phyloP scores from a whole-genome alignment of 2,113 vertebrate species.

The Sinocyclocheilus maitianheensis region DNA sequence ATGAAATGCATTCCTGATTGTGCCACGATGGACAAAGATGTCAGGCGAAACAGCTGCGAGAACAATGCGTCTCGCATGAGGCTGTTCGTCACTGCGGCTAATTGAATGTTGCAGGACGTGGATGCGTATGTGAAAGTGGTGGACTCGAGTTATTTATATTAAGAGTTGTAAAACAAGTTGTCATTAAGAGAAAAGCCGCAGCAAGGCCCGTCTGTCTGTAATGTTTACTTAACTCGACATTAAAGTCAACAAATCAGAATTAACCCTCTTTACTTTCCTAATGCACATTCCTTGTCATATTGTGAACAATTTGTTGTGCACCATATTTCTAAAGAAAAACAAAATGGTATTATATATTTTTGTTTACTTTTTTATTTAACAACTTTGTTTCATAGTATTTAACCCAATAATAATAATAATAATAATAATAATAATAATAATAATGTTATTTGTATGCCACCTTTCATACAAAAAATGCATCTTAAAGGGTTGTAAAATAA shows the following conservation, averaged over 20 bases:
- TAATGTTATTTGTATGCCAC: not conserved
- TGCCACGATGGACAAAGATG: slow-evolving; percentile 53
- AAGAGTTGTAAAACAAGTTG: slow-evolving; percentile 13
- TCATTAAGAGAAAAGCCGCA: not conserved
- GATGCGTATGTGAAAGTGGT: not conserved
- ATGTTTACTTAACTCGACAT: not conserved
- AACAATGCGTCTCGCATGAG: not conserved
- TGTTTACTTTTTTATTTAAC: too few species aligned
- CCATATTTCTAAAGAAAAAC: not conserved
- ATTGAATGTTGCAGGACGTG: not conserved
- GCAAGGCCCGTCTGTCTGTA: not conserved
- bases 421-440: not conserved
- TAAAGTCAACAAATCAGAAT: not conserved
- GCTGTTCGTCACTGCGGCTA: not conserved
- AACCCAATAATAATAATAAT: not conserved
- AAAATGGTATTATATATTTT: too few species aligned
- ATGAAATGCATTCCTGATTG: slow-evolving; percentile 57
- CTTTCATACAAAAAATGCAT: not conserved
- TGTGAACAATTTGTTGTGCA: not conserved
- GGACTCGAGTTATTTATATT: not conserved
- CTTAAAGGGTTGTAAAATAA: not conserved
- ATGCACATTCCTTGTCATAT: not conserved
- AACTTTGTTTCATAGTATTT: not conserved
- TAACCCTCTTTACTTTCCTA: not conserved
- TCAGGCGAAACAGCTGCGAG: slow-evolving; percentile 18